These are phyloP conservation scores for Archocentrus centrarchus DNA, from an alignment of 2,113 vertebrate species.

Conservation along the genomic window DNA sequence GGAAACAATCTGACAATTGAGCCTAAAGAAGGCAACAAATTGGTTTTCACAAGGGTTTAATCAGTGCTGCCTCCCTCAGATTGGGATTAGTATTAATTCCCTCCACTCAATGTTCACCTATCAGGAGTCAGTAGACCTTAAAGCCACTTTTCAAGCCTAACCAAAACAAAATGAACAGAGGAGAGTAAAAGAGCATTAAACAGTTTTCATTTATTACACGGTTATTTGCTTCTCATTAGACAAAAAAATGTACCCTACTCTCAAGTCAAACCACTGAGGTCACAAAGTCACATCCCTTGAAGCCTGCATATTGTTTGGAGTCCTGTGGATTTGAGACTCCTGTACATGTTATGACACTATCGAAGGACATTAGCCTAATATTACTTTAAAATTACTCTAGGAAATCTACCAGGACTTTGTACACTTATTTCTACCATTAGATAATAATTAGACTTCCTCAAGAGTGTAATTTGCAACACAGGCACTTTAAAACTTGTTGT, in stretches of 20 bases:
- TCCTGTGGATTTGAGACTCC: neutral
- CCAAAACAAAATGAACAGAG: neutral
- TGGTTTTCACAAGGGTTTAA: conserved; percentile 17
- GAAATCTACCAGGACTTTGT: neutral
- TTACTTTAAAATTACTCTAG: neutral
- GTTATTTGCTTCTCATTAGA: neutral
- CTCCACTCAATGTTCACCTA: neutral
- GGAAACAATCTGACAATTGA: conserved; percentile 5
- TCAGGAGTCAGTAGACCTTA: neutral
- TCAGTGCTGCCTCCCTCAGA: neutral
- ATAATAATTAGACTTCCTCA: neutral
- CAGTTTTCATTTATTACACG: neutral
- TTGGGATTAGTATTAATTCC: neutral
- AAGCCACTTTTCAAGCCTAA: neutral
- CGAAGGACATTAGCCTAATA: neutral
- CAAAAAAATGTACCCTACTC: neutral
- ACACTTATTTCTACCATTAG: neutral
- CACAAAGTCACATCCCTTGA: neutral
- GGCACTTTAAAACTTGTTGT: conserved; percentile 10
- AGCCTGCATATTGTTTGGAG: neutral
- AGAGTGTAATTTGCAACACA: neutral
- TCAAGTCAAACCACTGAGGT: neutral
- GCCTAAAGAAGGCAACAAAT: conserved; percentile 31
- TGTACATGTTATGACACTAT: fast-evolving
- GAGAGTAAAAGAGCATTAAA: neutral